phyloP scores from a whole-genome alignment of 2,113 vertebrate species.

The Zosterops lateralis region DNA sequence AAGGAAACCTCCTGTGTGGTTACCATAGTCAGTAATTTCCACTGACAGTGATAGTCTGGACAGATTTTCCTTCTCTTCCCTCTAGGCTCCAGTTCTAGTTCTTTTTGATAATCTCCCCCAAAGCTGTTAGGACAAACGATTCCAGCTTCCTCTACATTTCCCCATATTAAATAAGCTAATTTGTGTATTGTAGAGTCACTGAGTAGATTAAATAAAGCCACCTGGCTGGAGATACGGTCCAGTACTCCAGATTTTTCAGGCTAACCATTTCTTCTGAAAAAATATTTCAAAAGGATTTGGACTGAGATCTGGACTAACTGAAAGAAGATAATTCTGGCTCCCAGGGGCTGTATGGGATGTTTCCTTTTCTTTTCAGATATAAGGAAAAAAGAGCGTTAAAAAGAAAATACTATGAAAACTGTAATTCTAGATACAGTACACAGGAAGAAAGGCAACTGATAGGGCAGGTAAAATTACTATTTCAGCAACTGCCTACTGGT shows the following conservation, averaged over 20 bases:
- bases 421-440: neutral
- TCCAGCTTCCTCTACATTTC: constrained; percentile 27
- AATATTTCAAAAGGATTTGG: constrained; percentile 12
- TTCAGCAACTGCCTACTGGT: neutral
- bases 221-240: neutral
- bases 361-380: neutral
- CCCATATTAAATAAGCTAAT: constrained; percentile 28
- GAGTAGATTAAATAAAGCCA: constrained; percentile 49
- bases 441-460: neutral
- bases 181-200: constrained; percentile 21
- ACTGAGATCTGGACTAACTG: neutral
- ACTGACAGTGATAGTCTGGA: neutral
- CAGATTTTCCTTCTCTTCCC: neutral
- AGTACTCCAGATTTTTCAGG: constrained; percentile 15
- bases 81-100: constrained; percentile 19
- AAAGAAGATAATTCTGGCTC: neutral
- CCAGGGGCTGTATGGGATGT: neutral
- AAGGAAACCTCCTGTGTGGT: neutral
- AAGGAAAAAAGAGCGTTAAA: neutral
- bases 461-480: neutral
- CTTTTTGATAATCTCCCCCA: constrained; percentile 46
- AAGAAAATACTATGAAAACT: neutral
- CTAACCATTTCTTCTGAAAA: neutral
- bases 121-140: constrained; percentile 52
- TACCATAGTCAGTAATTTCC: neutral